A percentile compares a stretch with the other conserved stretches of the same genome.
Conservation (phyloP, 2,113 vertebrate genomes). For the Antennarius striatus region DNA sequence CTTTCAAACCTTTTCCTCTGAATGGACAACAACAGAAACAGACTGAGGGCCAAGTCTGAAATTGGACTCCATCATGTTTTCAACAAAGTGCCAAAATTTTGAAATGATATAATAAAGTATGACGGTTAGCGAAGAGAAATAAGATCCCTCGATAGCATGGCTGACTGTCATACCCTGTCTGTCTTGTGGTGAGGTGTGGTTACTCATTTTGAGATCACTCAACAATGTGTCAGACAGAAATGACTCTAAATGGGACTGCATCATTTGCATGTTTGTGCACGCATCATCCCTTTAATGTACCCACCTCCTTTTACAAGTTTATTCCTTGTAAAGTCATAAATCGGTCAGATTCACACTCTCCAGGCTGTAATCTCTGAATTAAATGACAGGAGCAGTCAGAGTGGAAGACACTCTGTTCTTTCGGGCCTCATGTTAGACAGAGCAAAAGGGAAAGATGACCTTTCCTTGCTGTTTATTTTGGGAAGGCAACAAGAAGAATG, state of each 20-base stretch:
- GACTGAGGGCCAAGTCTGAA: not conserved
- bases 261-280: conserved; percentile 45
- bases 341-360: not conserved
- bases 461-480: conserved; percentile 82
- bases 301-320: conserved; percentile 7
- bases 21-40: conserved; percentile 1
- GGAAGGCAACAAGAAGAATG: conserved; percentile 79
- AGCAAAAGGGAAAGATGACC: conserved; percentile 75
- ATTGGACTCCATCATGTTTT: not conserved
- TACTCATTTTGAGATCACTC: conserved; percentile 53
- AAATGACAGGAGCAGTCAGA: conserved; percentile 19
- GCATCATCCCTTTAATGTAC: not conserved
- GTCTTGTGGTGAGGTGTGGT: conserved; percentile 72
- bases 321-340: conserved; percentile 3
- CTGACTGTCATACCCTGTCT: conserved; percentile 32
- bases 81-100: not conserved
- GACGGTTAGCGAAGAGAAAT: conserved; percentile 1
- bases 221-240: conserved; percentile 58
- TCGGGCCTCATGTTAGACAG: conserved; percentile 53
- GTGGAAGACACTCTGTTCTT: conserved; percentile 33
- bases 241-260: conserved; percentile 29
- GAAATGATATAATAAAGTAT: conserved; percentile 1
- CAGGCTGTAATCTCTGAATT: conserved; percentile 13
- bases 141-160: conserved; percentile 8
- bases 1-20: conserved; percentile 13